Evolutionary conservation across 2,888 invertebrate species (phyloP).

Genomic region (Acleris emargana): DNA sequence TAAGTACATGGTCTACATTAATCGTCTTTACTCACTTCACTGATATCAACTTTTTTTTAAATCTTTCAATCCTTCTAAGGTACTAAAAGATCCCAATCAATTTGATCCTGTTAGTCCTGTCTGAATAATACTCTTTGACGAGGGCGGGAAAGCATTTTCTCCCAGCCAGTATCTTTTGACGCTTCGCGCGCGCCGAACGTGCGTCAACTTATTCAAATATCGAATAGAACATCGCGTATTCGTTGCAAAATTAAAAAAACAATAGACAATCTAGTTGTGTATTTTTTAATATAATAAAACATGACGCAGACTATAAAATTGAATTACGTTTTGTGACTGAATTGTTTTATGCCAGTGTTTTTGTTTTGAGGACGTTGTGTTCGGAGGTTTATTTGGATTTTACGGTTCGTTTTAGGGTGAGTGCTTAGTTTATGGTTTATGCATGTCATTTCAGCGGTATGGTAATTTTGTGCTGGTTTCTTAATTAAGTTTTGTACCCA

Average conservation of each 20-base stretch:
- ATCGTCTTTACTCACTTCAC: no score
- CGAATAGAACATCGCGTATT: constrained; percentile 47
- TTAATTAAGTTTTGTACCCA: constrained; percentile 7
- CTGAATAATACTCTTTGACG: constrained; percentile 53
- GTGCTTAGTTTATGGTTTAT: constrained; percentile 33
- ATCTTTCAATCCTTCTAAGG: no score
- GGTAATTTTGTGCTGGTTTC: constrained; percentile 17
- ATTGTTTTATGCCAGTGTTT: constrained; percentile 34
- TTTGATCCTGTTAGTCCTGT: constrained; percentile 1
- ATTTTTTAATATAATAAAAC: constrained; percentile 26
- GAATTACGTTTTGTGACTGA: constrained; percentile 22
- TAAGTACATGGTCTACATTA: no score
- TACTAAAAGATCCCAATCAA: no score
- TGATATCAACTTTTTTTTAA: no score
- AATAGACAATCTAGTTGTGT: constrained; percentile 2
- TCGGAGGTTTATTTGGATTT: constrained; percentile 46
- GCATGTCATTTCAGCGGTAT: constrained; percentile 9
- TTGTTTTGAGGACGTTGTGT: constrained; percentile 32
- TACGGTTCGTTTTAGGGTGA: constrained; percentile 42
- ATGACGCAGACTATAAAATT: constrained; percentile 21
- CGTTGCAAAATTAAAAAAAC: constrained; percentile 35
- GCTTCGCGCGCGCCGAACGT: constrained; percentile 59
- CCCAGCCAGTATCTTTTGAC: constrained; percentile 60
- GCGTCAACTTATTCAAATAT: constrained; percentile 51
- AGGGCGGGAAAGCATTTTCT: constrained; percentile 68